A percentile compares a stretch with the other conserved stretches of the same genome.
phyloP scores from a whole-genome alignment of 2,113 vertebrate genomes.

The Ailurus styani region DNA sequence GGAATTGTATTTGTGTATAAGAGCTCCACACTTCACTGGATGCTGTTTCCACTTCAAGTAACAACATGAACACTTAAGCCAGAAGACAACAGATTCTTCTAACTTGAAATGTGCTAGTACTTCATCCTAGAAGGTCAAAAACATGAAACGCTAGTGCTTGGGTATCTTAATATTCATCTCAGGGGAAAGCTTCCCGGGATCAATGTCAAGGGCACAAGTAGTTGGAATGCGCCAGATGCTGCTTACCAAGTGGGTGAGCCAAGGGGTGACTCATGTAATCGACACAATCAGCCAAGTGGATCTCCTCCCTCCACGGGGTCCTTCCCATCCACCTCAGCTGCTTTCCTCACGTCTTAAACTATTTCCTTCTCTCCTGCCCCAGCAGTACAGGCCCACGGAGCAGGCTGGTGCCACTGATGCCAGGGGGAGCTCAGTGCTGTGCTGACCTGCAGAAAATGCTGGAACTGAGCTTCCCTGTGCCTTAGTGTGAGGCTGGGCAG shows the following conservation, averaged over 20 bases:
- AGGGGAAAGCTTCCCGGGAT: neutral
- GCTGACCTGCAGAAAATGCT: neutral
- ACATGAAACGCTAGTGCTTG: neutral
- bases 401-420: neutral
- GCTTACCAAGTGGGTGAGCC: neutral
- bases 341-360: neutral
- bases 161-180: neutral
- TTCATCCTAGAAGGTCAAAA: constrained; percentile 29
- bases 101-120: neutral
- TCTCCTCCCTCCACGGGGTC: neutral
- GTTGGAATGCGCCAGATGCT: neutral
- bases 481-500: neutral
- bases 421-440: neutral
- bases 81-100: constrained; percentile 23
- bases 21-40: neutral
- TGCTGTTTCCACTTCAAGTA: constrained; percentile 45
- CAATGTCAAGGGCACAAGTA: neutral
- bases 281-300: neutral
- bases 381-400: neutral
- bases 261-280: neutral
- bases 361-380: neutral
- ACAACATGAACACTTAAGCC: neutral
- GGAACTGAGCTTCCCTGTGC: neutral
- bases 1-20: constrained; percentile 24
- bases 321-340: neutral